These are phyloP conservation scores for Pediacus dermestoides DNA, from an alignment of 2,888 invertebrate species.

Conservation along the genomic window DNA sequence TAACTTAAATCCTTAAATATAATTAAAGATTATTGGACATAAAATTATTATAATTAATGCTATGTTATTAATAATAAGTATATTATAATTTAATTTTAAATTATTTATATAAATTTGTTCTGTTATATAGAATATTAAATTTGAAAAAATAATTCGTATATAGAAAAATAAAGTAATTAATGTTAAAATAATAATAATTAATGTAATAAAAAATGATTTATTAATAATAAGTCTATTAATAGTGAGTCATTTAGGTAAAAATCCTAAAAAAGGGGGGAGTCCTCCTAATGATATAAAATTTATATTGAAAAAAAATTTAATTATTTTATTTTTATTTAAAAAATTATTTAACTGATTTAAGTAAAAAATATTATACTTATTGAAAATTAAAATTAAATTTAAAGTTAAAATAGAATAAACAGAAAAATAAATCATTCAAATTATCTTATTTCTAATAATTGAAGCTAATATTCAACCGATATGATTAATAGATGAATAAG, in stretches of 20 bases:
- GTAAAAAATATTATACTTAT: constrained; percentile 52
- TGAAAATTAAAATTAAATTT: constrained; percentile 51
- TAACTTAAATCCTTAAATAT: constrained; percentile 57
- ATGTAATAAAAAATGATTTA: constrained; percentile 48
- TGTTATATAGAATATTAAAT: constrained; percentile 52
- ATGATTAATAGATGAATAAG: constrained; percentile 63
- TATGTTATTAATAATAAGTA: constrained; percentile 15
- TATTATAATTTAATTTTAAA: constrained; percentile 34
- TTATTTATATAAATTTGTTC: constrained; percentile 30
- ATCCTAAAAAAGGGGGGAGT: constrained; percentile 59
- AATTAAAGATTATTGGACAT: too few relatives aligned
- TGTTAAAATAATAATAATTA: constrained; percentile 53
- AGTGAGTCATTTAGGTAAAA: constrained; percentile 59
- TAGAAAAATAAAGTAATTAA: constrained; percentile 58
- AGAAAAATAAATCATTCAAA: constrained; percentile 42
- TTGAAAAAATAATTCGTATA: constrained; percentile 53
- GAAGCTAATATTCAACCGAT: constrained; percentile 51
- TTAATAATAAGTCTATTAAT: constrained; percentile 54
- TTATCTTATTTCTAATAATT: constrained; percentile 26
- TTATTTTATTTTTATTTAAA: constrained; percentile 44
- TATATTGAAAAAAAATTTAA: constrained; percentile 54
- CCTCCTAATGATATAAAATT: constrained; percentile 59
- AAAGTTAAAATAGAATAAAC: constrained; percentile 52
- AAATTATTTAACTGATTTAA: constrained; percentile 54
- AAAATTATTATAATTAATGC: constrained; percentile 3